Evolutionary conservation across 1,140 invertebrate genomes (phyloP).

Genomic region (Carposina sasakii): DNA sequence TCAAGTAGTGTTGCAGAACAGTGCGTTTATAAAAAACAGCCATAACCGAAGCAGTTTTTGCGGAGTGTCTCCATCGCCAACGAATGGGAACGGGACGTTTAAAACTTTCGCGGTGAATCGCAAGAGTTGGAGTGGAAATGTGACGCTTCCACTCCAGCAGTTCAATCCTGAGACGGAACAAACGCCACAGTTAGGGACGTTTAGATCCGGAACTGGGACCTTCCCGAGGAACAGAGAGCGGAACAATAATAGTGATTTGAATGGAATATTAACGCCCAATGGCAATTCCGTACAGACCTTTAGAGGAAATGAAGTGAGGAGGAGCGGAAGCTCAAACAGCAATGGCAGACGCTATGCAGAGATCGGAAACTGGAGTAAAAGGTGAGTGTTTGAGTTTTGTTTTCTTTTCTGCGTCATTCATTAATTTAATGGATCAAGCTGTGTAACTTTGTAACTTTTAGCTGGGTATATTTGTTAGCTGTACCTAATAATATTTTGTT

Average conservation of each 20-base stretch:
- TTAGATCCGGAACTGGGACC: constrained; percentile 65
- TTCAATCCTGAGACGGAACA: constrained; percentile 47
- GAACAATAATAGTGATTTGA: constrained; percentile 57
- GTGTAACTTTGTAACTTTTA: no score
- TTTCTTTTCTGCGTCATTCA: constrained; percentile 3
- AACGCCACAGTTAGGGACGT: constrained; percentile 61
- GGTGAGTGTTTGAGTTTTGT: constrained; percentile 38
- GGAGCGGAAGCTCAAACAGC: constrained; percentile 62
- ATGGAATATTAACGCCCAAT: constrained; percentile 71
- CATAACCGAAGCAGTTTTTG: constrained; percentile 69
- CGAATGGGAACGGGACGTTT: constrained; percentile 58
- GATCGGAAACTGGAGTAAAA: constrained; percentile 72
- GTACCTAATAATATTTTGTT: no score
- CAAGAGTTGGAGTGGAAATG: constrained; percentile 72
- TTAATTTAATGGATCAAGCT: no score
- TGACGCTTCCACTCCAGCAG: constrained; percentile 66
- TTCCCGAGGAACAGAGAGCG: constrained; percentile 64
- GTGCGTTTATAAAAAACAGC: constrained; percentile 69
- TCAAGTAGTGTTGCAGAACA: constrained; percentile 65
- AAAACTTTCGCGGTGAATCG: constrained; percentile 68
- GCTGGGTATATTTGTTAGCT: no score
- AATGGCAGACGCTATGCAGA: constrained; percentile 71
- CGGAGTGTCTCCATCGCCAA: constrained; percentile 54
- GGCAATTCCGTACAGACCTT: constrained; percentile 63
- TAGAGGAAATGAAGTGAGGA: constrained; percentile 69